Conservation (phyloP, 2,888 invertebrate genomes). For the Chelonus formosanus region DNA sequence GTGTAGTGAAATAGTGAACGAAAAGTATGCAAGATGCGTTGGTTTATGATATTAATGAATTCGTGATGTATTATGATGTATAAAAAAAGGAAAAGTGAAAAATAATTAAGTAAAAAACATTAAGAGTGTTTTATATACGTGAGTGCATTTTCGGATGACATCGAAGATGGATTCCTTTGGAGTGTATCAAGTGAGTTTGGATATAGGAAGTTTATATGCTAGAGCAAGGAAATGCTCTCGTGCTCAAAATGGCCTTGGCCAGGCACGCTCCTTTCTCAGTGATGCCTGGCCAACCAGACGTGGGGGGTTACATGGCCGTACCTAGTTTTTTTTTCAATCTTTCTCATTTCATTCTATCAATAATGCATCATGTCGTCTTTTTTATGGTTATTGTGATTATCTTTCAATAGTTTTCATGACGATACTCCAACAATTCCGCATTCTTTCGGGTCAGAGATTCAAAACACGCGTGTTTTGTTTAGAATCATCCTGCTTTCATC, state of each 20-base stretch:
- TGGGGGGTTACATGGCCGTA: background rate
- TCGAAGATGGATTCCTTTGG: conserved; percentile 61
- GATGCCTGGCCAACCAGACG: conserved; percentile 26
- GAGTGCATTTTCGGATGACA: conserved; percentile 1
- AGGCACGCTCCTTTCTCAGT: conserved; percentile 45
- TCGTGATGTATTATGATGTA: background rate
- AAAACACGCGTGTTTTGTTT: conserved; percentile 24
- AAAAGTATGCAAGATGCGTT: conserved; percentile 3
- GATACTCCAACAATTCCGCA: conserved; percentile 22
- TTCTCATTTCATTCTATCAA: background rate
- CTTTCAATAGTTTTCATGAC: background rate
- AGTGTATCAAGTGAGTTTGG: conserved; percentile 63
- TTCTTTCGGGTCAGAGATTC: conserved; percentile 12
- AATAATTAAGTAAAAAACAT: background rate
- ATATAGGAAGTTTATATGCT: conserved; percentile 5
- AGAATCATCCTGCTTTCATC: background rate
- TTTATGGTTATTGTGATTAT: background rate
- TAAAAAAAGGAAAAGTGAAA: background rate
- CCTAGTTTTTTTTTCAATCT: background rate
- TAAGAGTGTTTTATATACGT: background rate
- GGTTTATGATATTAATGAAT: background rate
- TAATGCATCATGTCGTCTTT: background rate
- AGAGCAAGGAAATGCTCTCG: conserved; percentile 42
- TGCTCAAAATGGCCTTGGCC: conserved; percentile 56
- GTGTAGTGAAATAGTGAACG: background rate